A percentile compares a stretch with the other conserved stretches of the same genome.
These are phyloP conservation scores for Hestina assimilis DNA, from an alignment of 1,140 invertebrate species.

Conservation along the genomic window DNA sequence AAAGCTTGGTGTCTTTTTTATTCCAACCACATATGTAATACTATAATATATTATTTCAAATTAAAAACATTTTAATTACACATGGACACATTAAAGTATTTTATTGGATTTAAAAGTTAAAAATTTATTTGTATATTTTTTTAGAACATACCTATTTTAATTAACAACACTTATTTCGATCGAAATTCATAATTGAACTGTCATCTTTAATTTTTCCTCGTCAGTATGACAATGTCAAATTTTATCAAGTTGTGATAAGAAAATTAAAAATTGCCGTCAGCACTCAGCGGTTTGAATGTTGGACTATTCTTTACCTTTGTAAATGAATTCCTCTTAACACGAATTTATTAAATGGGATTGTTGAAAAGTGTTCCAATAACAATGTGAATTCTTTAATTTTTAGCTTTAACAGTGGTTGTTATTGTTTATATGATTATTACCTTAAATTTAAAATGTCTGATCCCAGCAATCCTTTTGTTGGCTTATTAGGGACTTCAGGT, in stretches of 20 bases:
- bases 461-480: constrained; percentile 68
- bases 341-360: neutral
- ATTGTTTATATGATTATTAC: constrained; percentile 16
- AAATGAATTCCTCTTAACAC: neutral
- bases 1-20: too few species aligned
- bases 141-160: too few species aligned
- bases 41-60: too few species aligned
- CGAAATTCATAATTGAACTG: neutral
- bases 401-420: constrained; percentile 9
- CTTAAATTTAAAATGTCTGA: constrained; percentile 54
- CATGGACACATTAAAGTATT: too few species aligned
- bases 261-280: constrained; percentile 41
- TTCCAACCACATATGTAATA: too few species aligned
- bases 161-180: too few species aligned
- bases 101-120: too few species aligned
- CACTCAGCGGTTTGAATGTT: constrained; percentile 29
- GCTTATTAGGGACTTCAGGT: constrained; percentile 55
- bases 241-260: constrained; percentile 40
- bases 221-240: constrained; percentile 24
- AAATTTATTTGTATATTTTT: too few species aligned
- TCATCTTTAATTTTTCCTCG: constrained; percentile 8
- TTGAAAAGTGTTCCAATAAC: neutral
- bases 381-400: constrained; percentile 18
- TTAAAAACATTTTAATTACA: too few species aligned
- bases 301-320: neutral